Percentiles rank a stretch among this genome's conserved stretches.
phyloP scores from a whole-genome alignment of 2,888 invertebrate genomes.

The Thelaira solivaga region DNA sequence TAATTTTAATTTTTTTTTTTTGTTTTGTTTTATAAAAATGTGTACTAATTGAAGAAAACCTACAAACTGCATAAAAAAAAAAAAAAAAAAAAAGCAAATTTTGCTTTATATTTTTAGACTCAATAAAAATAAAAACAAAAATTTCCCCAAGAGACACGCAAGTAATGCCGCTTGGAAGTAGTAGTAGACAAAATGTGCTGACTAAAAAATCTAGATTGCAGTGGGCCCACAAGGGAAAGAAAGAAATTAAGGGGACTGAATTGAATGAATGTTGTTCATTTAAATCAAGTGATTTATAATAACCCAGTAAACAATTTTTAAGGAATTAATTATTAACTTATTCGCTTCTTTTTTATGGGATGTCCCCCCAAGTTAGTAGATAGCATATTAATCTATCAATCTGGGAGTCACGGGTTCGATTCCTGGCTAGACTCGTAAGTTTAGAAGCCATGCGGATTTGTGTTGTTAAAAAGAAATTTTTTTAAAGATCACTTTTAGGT shows the following conservation, averaged over 20 bases:
- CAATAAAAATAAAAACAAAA: conserved; percentile 20
- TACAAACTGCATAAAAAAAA: not conserved
- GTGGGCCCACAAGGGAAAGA: not conserved
- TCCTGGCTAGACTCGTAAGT: too few relatives aligned
- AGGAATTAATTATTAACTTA: too few relatives aligned
- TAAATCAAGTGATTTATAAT: conserved; percentile 35
- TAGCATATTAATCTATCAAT: too few relatives aligned
- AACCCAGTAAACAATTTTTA: conserved; percentile 28
- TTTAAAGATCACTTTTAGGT: too few relatives aligned
- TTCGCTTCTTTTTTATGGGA: too few relatives aligned
- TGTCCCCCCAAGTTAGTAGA: too few relatives aligned
- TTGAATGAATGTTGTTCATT: too few relatives aligned
- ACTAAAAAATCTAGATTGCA: not conserved
- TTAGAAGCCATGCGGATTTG: too few relatives aligned
- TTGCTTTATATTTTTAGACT: conserved; percentile 25
- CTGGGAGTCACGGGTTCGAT: too few relatives aligned
- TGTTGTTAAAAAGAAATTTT: too few relatives aligned
- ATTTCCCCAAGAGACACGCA: conserved; percentile 1
- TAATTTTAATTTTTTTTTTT: too few relatives aligned
- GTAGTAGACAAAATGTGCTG: not conserved
- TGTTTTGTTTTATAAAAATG: not conserved
- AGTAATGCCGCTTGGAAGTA: conserved; percentile 2
- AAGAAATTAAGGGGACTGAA: not conserved
- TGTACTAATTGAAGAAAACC: conserved; percentile 5
- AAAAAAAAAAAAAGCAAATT: conserved; percentile 15